Evolutionary conservation across 2,797 vertebrate species (phyloP).

Genomic region (Spondyliosoma cantharus): DNA sequence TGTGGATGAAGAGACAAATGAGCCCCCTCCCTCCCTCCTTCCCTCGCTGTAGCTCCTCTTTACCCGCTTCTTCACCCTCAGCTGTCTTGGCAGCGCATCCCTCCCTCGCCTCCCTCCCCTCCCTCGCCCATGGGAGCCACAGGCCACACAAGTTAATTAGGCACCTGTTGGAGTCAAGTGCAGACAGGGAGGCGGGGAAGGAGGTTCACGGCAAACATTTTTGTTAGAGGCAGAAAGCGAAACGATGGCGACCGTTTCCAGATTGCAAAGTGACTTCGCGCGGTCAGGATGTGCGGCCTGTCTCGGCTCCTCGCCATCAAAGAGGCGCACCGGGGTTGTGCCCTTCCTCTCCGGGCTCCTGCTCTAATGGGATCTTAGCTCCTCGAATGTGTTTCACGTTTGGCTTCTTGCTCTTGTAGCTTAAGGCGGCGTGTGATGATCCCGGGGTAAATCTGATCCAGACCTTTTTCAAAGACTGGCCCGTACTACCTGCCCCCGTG

Average conservation of each 20-base stretch:
- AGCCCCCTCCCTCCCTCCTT: not conserved
- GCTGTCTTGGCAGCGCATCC: constrained; percentile 71
- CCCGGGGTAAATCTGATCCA: constrained; percentile 63
- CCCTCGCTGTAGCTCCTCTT: constrained; percentile 12
- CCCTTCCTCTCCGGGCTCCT: constrained; percentile 50
- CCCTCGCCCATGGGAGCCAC: constrained; percentile 64
- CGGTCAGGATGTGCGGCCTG: constrained; percentile 52
- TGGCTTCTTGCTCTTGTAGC: constrained; percentile 54
- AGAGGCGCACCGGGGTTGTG: constrained; percentile 49
- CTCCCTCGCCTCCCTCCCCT: constrained; percentile 22
- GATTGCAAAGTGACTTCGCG: constrained; percentile 56
- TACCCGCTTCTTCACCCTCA: constrained; percentile 54
- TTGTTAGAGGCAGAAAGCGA: constrained; percentile 26
- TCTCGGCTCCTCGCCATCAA: constrained; percentile 59
- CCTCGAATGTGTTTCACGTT: constrained; percentile 69
- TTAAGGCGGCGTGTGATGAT: constrained; percentile 63
- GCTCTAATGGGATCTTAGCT: constrained; percentile 68
- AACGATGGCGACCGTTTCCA: constrained; percentile 50
- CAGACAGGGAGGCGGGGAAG: constrained; percentile 43
- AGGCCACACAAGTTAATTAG: constrained; percentile 79
- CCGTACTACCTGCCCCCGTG: constrained; percentile 22
- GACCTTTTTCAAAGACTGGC: constrained; percentile 46
- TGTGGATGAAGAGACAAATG: constrained; percentile 51
- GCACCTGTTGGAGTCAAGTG: constrained; percentile 80
- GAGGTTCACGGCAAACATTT: constrained; percentile 41